Conservation (phyloP, 1,140 invertebrate genomes). For the Hycleus cichorii region DNA sequence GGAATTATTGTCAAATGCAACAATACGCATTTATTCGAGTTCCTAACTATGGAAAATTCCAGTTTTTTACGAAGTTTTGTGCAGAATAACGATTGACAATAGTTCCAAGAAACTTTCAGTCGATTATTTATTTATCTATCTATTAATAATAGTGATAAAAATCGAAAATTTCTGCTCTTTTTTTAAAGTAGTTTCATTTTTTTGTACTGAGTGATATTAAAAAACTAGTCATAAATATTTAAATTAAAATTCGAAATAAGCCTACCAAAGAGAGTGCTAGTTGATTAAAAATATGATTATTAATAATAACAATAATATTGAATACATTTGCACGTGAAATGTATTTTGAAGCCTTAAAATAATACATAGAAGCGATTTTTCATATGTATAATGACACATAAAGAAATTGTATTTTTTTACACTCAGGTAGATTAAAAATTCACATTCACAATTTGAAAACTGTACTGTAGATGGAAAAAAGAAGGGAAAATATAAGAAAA, state of each 20-base stretch:
- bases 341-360: slow-evolving; percentile 24
- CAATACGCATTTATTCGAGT: slow-evolving; percentile 9
- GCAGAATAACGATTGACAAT: slow-evolving; percentile 9
- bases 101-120: slow-evolving; percentile 1
- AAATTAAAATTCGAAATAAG: slow-evolving; percentile 24
- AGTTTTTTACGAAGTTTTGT: neutral
- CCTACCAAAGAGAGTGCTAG: slow-evolving; percentile 40
- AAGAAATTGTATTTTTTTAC: slow-evolving; percentile 37
- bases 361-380: slow-evolving; percentile 24
- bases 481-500: no score
- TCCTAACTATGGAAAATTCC: slow-evolving; percentile 2
- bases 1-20: slow-evolving; percentile 25
- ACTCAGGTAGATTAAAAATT: slow-evolving; percentile 31
- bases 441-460: no score
- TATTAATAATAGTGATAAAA: slow-evolving; percentile 10
- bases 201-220: slow-evolving; percentile 37
- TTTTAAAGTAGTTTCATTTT: slow-evolving; percentile 5
- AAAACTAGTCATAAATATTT: slow-evolving; percentile 38
- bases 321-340: slow-evolving; percentile 8
- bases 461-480: no score
- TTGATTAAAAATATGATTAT: slow-evolving; percentile 27
- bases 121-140: slow-evolving; percentile 9
- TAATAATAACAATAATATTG: slow-evolving; percentile 11
- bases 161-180: slow-evolving; percentile 3
- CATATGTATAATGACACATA: slow-evolving; percentile 27